Conservation (phyloP, 1,140 invertebrate species). For the Nephila pilipes region DNA sequence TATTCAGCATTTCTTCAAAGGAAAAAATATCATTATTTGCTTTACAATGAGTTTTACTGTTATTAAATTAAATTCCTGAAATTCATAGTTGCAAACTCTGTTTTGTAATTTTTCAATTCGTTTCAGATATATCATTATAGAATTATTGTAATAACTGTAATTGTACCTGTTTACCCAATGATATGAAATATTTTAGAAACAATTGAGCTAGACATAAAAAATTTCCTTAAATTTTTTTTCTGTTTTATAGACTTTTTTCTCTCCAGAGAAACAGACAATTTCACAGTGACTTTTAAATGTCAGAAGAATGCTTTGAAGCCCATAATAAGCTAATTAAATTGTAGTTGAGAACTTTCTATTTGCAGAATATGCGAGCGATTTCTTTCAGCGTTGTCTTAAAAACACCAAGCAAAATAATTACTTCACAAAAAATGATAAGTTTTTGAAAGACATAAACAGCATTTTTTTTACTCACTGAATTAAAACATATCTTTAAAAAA, state of each 20-base stretch:
- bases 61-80: too few relatives aligned
- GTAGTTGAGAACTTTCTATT: neutral
- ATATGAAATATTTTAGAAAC: too few relatives aligned
- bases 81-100: too few relatives aligned
- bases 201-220: too few relatives aligned
- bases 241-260: neutral
- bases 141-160: too few relatives aligned
- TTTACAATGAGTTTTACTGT: too few relatives aligned
- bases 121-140: too few relatives aligned
- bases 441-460: neutral
- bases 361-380: neutral
- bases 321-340: constrained; percentile 5
- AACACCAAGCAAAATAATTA: neutral
- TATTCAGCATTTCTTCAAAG: too few relatives aligned
- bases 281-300: neutral
- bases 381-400: neutral
- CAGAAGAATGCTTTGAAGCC: neutral
- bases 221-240: too few relatives aligned
- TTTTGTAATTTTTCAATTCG: too few relatives aligned
- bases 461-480: neutral
- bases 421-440: neutral
- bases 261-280: neutral
- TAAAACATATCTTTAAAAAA: neutral
- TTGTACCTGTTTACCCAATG: too few relatives aligned
- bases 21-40: too few relatives aligned